phyloP scores from a whole-genome alignment of 2,113 vertebrate genomes.

The Labeo catla region DNA sequence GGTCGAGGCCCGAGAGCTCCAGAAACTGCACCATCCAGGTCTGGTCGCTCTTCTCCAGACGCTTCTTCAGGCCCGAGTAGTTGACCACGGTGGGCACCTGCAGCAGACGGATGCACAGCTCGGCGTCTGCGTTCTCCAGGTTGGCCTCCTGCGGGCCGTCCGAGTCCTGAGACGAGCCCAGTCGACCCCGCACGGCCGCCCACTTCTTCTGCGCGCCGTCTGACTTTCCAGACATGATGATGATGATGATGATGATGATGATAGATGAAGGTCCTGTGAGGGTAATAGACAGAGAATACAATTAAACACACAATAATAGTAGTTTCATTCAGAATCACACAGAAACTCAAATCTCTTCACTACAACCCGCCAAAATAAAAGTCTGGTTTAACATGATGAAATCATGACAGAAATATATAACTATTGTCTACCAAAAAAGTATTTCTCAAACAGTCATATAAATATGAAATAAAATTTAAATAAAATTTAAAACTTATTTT shows the following conservation, averaged over 20 bases:
- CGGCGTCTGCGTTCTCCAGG: constrained; percentile 91
- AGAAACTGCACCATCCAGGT: constrained; percentile 97
- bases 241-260: constrained; percentile 20
- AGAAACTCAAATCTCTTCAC: neutral
- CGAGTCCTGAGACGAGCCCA: constrained; percentile 84
- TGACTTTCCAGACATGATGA: constrained; percentile 82
- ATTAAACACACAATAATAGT: neutral
- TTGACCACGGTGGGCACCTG: constrained; percentile 95
- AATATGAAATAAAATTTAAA: too few species aligned
- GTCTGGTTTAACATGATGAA: neutral
- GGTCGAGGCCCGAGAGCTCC: constrained; percentile 91
- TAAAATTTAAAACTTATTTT: too few species aligned
- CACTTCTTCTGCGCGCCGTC: constrained; percentile 88
- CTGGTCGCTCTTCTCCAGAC: constrained; percentile 88
- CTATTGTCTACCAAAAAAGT: too few species aligned
- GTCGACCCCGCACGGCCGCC: constrained; percentile 84
- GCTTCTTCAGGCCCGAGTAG: constrained; percentile 93
- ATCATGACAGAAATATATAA: neutral
- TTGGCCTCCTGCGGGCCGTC: constrained; percentile 90
- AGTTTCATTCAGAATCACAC: neutral
- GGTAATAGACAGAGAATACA: neutral
- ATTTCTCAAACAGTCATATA: too few species aligned
- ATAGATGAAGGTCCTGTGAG: constrained; percentile 7
- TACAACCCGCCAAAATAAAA: neutral
- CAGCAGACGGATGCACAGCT: constrained; percentile 94